phyloP scores from a whole-genome alignment of 2,113 vertebrate genomes.

The Carettochelys insculpta region DNA sequence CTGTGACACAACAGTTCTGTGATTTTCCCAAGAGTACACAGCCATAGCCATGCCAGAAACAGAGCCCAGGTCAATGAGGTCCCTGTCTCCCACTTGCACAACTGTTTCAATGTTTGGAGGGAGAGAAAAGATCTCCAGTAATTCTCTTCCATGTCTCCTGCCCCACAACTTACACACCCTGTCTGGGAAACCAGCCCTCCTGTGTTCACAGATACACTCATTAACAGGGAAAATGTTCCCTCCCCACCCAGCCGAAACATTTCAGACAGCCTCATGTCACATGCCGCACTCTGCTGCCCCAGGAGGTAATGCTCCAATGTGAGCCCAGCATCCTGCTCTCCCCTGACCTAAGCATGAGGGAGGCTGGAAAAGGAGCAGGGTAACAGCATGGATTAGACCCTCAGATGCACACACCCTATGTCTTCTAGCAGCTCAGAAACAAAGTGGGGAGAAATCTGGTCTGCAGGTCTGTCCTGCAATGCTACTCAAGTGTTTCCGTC shows the following conservation, averaged over 20 bases:
- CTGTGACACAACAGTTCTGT: too few species aligned
- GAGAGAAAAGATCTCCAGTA: too few species aligned
- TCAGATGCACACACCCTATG: not conserved
- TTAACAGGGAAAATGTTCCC: not conserved
- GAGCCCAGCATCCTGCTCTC: not conserved
- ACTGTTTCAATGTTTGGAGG: too few species aligned
- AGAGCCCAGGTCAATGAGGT: too few species aligned
- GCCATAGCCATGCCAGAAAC: too few species aligned
- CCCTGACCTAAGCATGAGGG: not conserved
- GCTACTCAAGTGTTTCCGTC: not conserved
- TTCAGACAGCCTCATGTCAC: not conserved
- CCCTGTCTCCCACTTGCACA: too few species aligned
- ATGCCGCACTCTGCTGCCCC: not conserved
- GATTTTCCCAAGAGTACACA: too few species aligned
- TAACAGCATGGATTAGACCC: not conserved
- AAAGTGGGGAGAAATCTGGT: not conserved
- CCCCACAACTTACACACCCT: not conserved
- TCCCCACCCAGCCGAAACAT: not conserved
- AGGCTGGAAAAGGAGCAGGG: not conserved
- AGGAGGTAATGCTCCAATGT: not conserved
- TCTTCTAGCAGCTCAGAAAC: not conserved
- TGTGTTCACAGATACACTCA: not conserved
- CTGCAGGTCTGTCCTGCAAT: not conserved
- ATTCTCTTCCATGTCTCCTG: too few species aligned
- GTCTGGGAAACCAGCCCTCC: not conserved